Percentiles rank a stretch among this genome's conserved stretches.
These are phyloP conservation scores for Julus scanicus DNA, from an alignment of 2,888 invertebrate species.

Conservation along the genomic window DNA sequence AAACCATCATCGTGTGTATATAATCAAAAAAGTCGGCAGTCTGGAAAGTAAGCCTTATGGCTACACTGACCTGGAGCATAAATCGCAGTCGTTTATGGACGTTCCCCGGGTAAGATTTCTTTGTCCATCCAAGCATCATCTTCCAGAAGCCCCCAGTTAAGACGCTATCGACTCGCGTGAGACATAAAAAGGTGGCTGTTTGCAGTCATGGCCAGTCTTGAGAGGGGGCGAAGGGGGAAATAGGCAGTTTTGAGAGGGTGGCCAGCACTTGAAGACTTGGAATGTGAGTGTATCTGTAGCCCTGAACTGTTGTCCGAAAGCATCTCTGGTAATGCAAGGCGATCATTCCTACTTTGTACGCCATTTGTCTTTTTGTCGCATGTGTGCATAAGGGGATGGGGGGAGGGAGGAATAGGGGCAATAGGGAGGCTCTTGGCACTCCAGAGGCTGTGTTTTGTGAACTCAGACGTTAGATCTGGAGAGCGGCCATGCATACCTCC, in stretches of 20 bases:
- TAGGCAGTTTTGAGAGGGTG: neutral
- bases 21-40: too few species aligned
- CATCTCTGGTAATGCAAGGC: neutral
- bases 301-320: neutral
- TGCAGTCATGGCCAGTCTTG: neutral
- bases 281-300: neutral
- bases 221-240: neutral
- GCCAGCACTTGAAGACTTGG: neutral
- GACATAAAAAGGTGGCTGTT: neutral
- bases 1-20: too few species aligned
- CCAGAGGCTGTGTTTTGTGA: neutral
- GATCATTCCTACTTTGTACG: slow-evolving; percentile 5
- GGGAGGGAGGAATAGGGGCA: neutral
- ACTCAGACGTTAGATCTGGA: neutral
- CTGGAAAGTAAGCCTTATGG: too few species aligned
- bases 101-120: neutral
- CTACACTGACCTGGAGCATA: neutral
- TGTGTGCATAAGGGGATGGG: neutral
- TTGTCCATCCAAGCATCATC: neutral
- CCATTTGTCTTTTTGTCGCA: slow-evolving; percentile 28
- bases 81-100: neutral
- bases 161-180: neutral
- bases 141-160: neutral
- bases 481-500: neutral
- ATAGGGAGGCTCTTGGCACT: neutral